Percentiles rank a stretch among this genome's conserved stretches.
Evolutionary conservation across 2,888 invertebrate species (phyloP).

Genomic region (Cristatella mucedo): DNA sequence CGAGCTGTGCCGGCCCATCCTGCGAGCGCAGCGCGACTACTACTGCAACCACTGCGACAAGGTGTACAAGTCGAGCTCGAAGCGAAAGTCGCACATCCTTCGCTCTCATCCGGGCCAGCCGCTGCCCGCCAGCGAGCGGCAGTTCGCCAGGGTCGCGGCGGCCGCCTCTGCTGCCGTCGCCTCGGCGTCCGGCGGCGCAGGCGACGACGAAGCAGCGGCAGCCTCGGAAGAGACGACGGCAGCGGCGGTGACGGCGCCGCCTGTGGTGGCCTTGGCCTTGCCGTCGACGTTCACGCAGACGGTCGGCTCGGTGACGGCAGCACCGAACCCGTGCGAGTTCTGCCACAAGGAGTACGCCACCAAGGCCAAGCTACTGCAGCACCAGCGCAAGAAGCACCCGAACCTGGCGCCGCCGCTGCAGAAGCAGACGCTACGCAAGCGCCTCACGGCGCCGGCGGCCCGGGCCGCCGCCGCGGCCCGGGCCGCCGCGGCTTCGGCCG

Average conservation of each 20-base stretch:
- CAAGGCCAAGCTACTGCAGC: conserved; percentile 47
- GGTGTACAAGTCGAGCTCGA: conserved; percentile 65
- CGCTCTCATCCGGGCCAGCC: conserved; percentile 66
- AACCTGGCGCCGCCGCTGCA: conserved; percentile 14
- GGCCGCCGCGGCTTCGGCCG: no score
- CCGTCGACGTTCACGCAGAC: conserved; percentile 53
- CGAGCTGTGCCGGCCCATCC: conserved; percentile 59
- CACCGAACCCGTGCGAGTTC: conserved; percentile 56
- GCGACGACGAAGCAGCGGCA: no score
- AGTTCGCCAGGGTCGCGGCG: no score
- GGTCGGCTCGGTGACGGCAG: conserved; percentile 55
- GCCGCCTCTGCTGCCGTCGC: neutral
- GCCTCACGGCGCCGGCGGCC: neutral
- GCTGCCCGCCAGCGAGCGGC: no score
- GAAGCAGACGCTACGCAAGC: neutral
- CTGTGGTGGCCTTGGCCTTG: neutral
- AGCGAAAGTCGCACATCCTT: conserved; percentile 62
- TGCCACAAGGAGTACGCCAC: conserved; percentile 77
- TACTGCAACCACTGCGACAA: conserved; percentile 64
- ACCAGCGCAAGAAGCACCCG: conserved; percentile 41
- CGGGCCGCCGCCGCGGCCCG: neutral
- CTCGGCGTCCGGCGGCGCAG: neutral
- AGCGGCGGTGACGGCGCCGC: no score
- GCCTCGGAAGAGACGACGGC: no score
- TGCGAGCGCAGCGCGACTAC: conserved; percentile 59